Conservation (phyloP, 2,113 vertebrate species). For the Cyprinus carpio region DNA sequence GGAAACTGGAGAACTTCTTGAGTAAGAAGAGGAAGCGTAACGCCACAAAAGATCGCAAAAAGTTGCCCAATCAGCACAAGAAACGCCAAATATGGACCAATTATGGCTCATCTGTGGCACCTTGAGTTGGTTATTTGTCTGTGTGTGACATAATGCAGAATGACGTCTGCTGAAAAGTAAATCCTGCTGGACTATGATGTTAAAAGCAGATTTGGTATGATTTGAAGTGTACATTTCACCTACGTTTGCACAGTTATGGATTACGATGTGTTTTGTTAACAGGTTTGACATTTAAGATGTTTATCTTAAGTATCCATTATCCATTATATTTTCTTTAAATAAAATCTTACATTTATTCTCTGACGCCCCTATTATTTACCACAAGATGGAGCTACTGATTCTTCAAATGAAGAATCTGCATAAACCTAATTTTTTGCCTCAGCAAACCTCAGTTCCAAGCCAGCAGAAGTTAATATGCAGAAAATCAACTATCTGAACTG, state of each 20-base stretch:
- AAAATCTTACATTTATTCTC: too few species aligned
- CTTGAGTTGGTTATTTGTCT: not conserved
- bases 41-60: conserved; percentile 85
- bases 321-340: not conserved
- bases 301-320: not conserved
- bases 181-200: not conserved
- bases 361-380: not conserved
- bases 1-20: conserved; percentile 91
- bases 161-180: not conserved
- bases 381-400: conserved; percentile 7
- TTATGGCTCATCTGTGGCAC: not conserved
- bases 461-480: not conserved
- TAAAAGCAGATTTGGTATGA: not conserved
- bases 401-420: not conserved
- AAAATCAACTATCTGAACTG: conserved; percentile 20
- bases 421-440: not conserved
- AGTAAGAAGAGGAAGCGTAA: conserved; percentile 93
- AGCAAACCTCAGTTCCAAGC: not conserved
- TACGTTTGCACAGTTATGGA: not conserved
- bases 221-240: not conserved
- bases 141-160: not conserved
- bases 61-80: conserved; percentile 77
- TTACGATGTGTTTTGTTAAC: not conserved
- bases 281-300: not conserved
- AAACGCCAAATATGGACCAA: not conserved